These are phyloP conservation scores for Drosophila tristis DNA, from an alignment of 1,140 invertebrate genomes.

Conservation along the genomic window DNA sequence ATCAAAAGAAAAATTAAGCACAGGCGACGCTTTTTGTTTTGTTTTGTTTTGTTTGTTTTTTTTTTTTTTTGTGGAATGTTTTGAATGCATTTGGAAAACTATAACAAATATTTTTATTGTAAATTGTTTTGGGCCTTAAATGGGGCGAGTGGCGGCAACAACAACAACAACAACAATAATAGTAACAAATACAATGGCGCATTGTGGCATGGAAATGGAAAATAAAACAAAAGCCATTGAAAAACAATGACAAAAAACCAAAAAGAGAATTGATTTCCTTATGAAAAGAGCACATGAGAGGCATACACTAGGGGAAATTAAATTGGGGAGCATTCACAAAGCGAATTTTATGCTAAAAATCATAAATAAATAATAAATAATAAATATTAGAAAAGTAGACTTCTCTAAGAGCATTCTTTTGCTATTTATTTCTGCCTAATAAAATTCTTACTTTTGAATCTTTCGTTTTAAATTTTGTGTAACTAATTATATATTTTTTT, in stretches of 20 bases:
- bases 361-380: too few species aligned
- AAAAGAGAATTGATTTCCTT: slow-evolving; percentile 5
- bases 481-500: too few species aligned
- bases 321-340: too few species aligned
- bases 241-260: slow-evolving; percentile 28
- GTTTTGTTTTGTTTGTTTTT: slow-evolving; percentile 19
- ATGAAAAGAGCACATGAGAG: not conserved
- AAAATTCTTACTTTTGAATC: too few species aligned
- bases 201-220: slow-evolving; percentile 38
- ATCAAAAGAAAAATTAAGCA: slow-evolving; percentile 59
- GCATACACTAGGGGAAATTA: not conserved
- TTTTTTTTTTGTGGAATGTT: slow-evolving; percentile 28
- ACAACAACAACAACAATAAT: slow-evolving; percentile 30
- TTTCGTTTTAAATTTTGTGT: too few species aligned
- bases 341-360: too few species aligned
- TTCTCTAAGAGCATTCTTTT: too few species aligned
- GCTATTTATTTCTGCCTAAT: too few species aligned
- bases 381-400: too few species aligned
- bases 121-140: slow-evolving; percentile 48
- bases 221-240: slow-evolving; percentile 56
- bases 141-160: slow-evolving; percentile 27
- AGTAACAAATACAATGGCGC: slow-evolving; percentile 12
- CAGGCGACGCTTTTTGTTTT: slow-evolving; percentile 30
- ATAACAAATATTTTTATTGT: slow-evolving; percentile 56
- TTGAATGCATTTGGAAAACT: slow-evolving; percentile 54